Conservation (phyloP, 2,113 vertebrate genomes). For the Neogobius melanostomus region DNA sequence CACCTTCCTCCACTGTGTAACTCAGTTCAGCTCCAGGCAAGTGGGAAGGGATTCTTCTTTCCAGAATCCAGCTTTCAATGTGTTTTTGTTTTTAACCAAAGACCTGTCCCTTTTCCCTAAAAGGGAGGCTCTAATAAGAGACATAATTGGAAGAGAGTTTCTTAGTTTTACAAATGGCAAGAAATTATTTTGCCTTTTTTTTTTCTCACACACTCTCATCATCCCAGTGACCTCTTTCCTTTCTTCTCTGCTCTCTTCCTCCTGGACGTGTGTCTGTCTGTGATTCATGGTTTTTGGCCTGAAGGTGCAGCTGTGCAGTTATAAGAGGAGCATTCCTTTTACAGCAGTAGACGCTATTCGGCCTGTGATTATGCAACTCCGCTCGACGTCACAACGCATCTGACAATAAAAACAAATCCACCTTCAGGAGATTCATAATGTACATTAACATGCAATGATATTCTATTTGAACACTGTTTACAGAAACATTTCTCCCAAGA, state of each 20-base stretch:
- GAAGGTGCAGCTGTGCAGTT: conserved; percentile 31
- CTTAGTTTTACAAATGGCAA: conserved; percentile 24
- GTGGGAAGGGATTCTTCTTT: conserved; percentile 47
- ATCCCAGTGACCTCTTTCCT: conserved; percentile 1
- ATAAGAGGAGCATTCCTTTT: conserved; percentile 62
- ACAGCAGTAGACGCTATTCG: conserved; percentile 40
- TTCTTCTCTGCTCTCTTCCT: conserved; percentile 25
- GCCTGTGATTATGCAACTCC: conserved; percentile 49
- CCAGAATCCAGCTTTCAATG: conserved; percentile 34
- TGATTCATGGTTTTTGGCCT: conserved; percentile 60
- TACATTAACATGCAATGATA: no score
- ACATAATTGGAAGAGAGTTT: conserved; percentile 4
- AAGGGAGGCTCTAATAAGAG: not conserved
- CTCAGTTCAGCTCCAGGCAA: conserved; percentile 42
- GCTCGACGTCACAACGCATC: conserved; percentile 19
- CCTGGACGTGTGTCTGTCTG: conserved; percentile 40
- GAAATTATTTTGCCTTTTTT: not conserved
- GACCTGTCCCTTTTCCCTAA: conserved; percentile 19
- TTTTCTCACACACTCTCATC: conserved; percentile 4
- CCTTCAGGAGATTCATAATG: no score
- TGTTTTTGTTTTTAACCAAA: conserved; percentile 53
- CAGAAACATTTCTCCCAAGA: no score
- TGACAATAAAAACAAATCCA: conserved; percentile 8
- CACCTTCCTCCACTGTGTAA: conserved; percentile 38
- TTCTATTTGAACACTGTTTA: no score